A percentile compares a stretch with the other conserved stretches of the same genome.
These are phyloP conservation scores for Diprion similis DNA, from an alignment of 1,140 invertebrate genomes.

Conservation along the genomic window DNA sequence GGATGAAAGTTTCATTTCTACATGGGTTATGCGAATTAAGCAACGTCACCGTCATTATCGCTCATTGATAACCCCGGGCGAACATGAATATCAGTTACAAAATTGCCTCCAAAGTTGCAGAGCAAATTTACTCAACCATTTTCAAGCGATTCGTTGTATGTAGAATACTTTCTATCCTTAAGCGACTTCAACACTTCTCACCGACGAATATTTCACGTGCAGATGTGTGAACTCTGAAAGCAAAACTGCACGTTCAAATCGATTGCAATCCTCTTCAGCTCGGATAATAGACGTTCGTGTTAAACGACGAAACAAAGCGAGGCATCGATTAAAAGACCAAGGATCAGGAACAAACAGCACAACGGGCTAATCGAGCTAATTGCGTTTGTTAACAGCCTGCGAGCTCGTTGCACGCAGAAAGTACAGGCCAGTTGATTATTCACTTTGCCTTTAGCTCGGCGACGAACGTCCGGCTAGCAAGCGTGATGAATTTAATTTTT, in stretches of 20 bases:
- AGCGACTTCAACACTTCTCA: neutral
- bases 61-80: no score
- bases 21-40: no score
- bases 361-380: conserved; percentile 44
- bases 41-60: no score
- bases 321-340: conserved; percentile 10
- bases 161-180: no score
- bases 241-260: conserved; percentile 11
- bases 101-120: no score
- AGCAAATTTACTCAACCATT: no score
- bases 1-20: no score
- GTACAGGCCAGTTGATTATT: conserved; percentile 10
- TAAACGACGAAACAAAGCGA: conserved; percentile 7
- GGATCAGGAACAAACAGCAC: conserved; percentile 8
- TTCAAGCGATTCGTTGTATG: neutral
- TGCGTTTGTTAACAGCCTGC: conserved; percentile 39
- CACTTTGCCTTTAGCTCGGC: neutral
- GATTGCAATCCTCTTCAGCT: neutral
- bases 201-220: no score
- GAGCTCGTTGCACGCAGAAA: conserved; percentile 29
- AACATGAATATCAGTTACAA: no score
- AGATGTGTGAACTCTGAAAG: neutral
- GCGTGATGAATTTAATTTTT: no score
- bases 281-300: neutral
- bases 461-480: no score